Evolutionary conservation across 1,140 invertebrate genomes (phyloP).

Genomic region (Brachionus paranguensis): DNA sequence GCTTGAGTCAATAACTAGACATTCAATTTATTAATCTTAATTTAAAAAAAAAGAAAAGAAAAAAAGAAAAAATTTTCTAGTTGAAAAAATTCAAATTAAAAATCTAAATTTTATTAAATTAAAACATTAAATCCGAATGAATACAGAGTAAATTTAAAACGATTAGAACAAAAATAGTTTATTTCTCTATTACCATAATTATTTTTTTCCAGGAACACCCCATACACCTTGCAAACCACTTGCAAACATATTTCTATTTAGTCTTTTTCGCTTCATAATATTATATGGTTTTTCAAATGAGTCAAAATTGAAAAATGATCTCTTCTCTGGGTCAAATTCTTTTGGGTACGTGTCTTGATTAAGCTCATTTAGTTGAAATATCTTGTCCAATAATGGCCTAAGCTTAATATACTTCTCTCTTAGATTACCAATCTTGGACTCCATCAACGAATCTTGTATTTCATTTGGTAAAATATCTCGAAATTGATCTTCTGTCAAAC

Average conservation of each 20-base stretch:
- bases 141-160: neutral
- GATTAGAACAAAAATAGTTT: neutral
- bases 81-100: no score
- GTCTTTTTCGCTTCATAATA: neutral
- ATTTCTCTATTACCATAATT: neutral
- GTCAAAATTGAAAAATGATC: neutral
- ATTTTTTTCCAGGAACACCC: constrained; percentile 37
- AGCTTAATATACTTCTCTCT: neutral
- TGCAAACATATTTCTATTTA: constrained; percentile 27
- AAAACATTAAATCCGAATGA: neutral
- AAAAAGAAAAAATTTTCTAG: no score
- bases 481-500: neutral
- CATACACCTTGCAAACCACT: constrained; percentile 38
- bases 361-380: neutral
- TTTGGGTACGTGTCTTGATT: neutral
- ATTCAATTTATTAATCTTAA: no score
- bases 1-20: no score
- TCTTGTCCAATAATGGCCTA: neutral
- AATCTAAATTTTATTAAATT: neutral
- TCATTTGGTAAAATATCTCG: neutral
- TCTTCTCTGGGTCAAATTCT: neutral
- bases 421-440: neutral
- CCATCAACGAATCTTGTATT: neutral
- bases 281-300: neutral
- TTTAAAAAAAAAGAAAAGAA: no score